Evolutionary conservation across 2,888 invertebrate genomes (phyloP).

Genomic region (Sipha maydis): DNA sequence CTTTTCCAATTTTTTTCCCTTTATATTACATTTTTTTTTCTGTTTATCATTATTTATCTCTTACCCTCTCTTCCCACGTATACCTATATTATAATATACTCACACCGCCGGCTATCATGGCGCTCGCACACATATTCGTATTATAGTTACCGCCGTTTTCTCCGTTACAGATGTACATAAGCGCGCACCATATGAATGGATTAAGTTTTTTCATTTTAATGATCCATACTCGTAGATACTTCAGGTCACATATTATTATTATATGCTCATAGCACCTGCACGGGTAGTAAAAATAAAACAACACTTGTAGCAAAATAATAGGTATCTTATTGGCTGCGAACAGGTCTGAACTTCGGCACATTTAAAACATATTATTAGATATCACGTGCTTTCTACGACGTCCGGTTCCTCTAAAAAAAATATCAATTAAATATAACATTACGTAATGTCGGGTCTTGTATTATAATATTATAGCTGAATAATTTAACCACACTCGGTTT

Average conservation of each 20-base stretch:
- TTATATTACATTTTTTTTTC: slow-evolving; percentile 20
- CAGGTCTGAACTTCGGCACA: not conserved
- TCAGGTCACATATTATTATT: not conserved
- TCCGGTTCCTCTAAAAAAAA: too few species aligned
- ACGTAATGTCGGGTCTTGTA: too few species aligned
- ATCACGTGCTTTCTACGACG: too few species aligned
- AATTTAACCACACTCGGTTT: too few species aligned
- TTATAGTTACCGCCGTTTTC: slow-evolving; percentile 21
- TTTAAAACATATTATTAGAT: too few species aligned
- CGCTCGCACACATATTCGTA: not conserved
- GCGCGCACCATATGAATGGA: not conserved
- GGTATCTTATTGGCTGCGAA: not conserved
- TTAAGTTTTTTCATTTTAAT: slow-evolving; percentile 41
- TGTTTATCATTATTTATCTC: slow-evolving; percentile 40
- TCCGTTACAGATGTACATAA: not conserved
- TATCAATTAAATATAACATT: too few species aligned
- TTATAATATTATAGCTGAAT: too few species aligned
- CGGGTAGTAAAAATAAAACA: slow-evolving; percentile 37
- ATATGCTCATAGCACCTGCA: slow-evolving; percentile 14
- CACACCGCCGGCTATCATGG: slow-evolving; percentile 43
- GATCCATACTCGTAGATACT: slow-evolving; percentile 46
- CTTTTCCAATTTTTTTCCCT: slow-evolving; percentile 2
- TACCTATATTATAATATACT: not conserved
- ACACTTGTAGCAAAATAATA: slow-evolving; percentile 21
- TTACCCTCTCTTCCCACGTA: slow-evolving; percentile 34